A percentile compares a stretch with the other conserved stretches of the same genome.
Conservation (phyloP, 2,113 vertebrate species). For the Trinectes maculatus region DNA sequence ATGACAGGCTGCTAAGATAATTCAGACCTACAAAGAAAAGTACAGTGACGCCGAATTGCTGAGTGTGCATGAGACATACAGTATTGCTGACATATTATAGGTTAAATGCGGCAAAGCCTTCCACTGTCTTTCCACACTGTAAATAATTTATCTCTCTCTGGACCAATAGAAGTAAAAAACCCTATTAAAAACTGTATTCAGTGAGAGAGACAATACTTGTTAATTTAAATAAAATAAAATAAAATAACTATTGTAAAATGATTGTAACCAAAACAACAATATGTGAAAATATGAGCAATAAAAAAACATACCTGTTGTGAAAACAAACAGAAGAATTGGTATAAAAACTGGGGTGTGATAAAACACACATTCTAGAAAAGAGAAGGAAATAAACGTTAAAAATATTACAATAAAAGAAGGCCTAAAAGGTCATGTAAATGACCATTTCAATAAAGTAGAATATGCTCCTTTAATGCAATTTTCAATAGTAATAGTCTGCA, state of each 20-base stretch:
- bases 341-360: constrained; percentile 99
- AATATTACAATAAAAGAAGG: neutral
- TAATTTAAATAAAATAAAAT: no score
- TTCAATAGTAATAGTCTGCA: neutral
- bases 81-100: neutral
- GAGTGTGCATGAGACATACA: neutral
- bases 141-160: neutral
- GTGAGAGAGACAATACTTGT: no score
- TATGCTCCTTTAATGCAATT: neutral
- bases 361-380: constrained; percentile 99
- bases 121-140: neutral
- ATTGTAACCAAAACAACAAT: neutral
- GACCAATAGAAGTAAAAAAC: no score
- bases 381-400: constrained; percentile 55
- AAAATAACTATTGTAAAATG: no score
- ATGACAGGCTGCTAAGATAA: neutral
- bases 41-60: neutral
- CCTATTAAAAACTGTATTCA: no score
- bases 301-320: constrained; percentile 96
- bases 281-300: constrained; percentile 12
- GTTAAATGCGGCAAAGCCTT: neutral
- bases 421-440: constrained; percentile 1
- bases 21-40: neutral
- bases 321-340: constrained; percentile 99
- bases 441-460: neutral